Conservation (phyloP, 2,888 invertebrate species). For the Aplocera efformata region DNA sequence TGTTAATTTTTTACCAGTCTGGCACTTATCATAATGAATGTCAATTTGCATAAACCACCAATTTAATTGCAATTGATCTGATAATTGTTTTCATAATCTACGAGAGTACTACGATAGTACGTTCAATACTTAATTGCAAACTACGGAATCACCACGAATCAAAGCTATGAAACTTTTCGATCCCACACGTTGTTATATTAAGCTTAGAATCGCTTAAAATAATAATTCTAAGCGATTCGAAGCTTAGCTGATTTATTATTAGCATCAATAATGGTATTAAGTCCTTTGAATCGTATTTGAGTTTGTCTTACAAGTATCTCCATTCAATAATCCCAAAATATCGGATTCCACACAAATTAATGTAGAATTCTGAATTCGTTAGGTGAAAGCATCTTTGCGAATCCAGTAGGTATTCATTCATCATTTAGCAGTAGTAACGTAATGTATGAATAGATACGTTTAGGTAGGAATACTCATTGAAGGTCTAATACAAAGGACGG, state of each 20-base stretch:
- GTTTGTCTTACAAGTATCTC: too few species aligned
- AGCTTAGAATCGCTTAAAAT: too few species aligned
- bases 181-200: too few species aligned
- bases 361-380: not conserved
- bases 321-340: too few species aligned
- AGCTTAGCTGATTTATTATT: too few species aligned
- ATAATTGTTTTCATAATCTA: constrained; percentile 11
- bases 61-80: constrained; percentile 9
- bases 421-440: constrained; percentile 1
- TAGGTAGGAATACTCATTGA: constrained; percentile 10
- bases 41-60: constrained; percentile 10
- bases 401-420: constrained; percentile 1
- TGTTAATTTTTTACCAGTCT: too few species aligned
- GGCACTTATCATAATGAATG: not conserved
- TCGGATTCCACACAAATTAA: not conserved
- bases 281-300: too few species aligned
- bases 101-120: not conserved
- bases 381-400: constrained; percentile 1
- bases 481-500: constrained; percentile 13
- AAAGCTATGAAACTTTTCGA: too few species aligned
- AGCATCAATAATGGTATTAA: too few species aligned
- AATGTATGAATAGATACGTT: not conserved
- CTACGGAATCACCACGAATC: too few species aligned
- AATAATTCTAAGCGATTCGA: too few species aligned
- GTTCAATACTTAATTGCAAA: too few species aligned